phyloP scores from a whole-genome alignment of 2,113 vertebrate species.

The Ahaetulla prasina region DNA sequence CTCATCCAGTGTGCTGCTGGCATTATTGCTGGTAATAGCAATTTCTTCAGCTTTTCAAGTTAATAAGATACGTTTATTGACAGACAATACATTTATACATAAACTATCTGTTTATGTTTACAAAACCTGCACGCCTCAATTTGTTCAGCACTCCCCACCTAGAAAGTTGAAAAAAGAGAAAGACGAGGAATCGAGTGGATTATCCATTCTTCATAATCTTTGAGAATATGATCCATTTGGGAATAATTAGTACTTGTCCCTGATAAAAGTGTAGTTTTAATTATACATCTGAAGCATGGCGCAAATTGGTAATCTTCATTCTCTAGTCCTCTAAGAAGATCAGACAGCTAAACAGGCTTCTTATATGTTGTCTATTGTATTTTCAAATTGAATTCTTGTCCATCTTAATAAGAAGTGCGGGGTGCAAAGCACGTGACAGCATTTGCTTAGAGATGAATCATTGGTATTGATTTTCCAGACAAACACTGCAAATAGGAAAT shows the following conservation, averaged over 20 bases:
- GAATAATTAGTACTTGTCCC: slow-evolving; percentile 8
- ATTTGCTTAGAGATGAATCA: slow-evolving; percentile 27
- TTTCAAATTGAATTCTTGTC: slow-evolving; percentile 36
- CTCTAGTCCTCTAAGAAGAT: neutral
- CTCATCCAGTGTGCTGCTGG: neutral
- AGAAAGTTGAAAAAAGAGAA: neutral
- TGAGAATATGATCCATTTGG: neutral
- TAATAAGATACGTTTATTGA: neutral
- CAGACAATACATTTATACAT: neutral
- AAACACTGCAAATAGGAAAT: slow-evolving; percentile 24
- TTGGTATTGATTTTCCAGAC: slow-evolving; percentile 33
- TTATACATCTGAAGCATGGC: slow-evolving; percentile 11
- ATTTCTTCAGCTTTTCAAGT: neutral
- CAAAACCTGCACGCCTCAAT: neutral
- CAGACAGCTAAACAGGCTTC: slow-evolving; percentile 19
- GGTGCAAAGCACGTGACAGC: slow-evolving; percentile 12
- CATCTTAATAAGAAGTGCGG: slow-evolving; percentile 24
- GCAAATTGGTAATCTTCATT: neutral
- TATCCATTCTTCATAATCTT: neutral
- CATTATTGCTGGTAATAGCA: neutral
- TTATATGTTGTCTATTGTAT: slow-evolving; percentile 5
- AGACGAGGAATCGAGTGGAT: neutral
- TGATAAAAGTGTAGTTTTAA: slow-evolving; percentile 2
- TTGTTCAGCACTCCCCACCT: neutral
- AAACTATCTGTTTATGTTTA: neutral